Percentiles rank a stretch among this genome's conserved stretches.
These are phyloP conservation scores for Labeo rohita DNA, from an alignment of 2,113 vertebrate genomes.

Conservation along the genomic window DNA sequence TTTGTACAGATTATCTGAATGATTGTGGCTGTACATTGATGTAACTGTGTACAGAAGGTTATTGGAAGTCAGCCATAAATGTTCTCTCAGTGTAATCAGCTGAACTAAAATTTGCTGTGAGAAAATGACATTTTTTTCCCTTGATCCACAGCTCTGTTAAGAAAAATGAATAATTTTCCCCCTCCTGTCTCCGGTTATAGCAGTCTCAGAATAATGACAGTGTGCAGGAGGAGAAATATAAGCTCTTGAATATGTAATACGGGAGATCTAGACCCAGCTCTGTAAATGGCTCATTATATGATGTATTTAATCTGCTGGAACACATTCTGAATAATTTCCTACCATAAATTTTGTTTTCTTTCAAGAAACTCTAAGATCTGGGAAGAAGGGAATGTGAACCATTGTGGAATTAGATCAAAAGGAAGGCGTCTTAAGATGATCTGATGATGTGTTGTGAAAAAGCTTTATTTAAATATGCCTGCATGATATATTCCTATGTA, in stretches of 20 bases:
- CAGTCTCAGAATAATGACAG: slow-evolving; percentile 28
- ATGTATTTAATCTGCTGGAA: slow-evolving; percentile 2
- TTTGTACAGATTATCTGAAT: slow-evolving; percentile 9
- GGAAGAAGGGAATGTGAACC: neutral
- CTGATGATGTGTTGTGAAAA: slow-evolving; percentile 12
- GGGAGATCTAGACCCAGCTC: neutral
- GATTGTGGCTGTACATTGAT: neutral
- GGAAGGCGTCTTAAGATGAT: neutral
- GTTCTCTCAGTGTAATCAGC: slow-evolving; percentile 8
- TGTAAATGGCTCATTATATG: slow-evolving; percentile 20
- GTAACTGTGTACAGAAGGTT: neutral
- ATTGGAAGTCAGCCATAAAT: slow-evolving; percentile 15
- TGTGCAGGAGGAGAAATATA: slow-evolving; percentile 26
- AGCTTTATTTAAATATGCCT: neutral
- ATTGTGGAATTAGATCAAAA: slow-evolving; percentile 38
- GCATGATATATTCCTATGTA: slow-evolving; percentile 18
- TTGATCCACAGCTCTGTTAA: slow-evolving; percentile 22
- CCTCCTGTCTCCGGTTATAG: slow-evolving; percentile 4
- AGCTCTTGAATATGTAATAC: slow-evolving; percentile 24
- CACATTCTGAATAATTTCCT: neutral
- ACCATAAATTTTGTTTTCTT: neutral
- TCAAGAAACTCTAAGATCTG: neutral
- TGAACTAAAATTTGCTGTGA: slow-evolving; percentile 14
- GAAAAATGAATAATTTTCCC: slow-evolving; percentile 19
- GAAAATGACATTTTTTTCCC: neutral